Conservation (phyloP, 2,797 vertebrate genomes). For the Manis crassicaudata region DNA sequence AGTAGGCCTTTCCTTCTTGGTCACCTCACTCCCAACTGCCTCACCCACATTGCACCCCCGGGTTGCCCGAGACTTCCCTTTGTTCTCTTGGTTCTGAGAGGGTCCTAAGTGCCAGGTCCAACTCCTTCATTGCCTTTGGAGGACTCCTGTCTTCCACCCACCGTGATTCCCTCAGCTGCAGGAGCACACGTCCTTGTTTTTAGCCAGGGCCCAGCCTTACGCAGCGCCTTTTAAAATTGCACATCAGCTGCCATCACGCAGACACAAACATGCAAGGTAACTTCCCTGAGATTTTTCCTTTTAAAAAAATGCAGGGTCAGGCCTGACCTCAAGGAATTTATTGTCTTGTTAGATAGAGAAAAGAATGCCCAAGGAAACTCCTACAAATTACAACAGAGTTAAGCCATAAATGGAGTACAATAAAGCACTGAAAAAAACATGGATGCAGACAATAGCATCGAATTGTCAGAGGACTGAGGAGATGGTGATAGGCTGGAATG, state of each 20-base stretch:
- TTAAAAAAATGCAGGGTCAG: neutral
- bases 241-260: no score
- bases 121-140: neutral
- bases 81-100: neutral
- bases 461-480: neutral
- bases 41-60: no score
- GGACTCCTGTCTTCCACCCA: neutral
- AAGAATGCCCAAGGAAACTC: neutral
- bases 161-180: neutral
- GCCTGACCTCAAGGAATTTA: neutral
- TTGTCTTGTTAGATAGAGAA: conserved; percentile 1
- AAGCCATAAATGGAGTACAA: neutral
- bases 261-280: neutral
- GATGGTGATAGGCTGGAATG: neutral
- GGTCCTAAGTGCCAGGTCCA: neutral
- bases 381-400: neutral
- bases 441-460: no score
- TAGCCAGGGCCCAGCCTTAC: neutral
- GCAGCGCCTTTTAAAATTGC: no score
- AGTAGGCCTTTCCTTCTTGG: neutral
- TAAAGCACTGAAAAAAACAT: neutral
- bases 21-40: neutral
- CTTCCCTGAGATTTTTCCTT: neutral
- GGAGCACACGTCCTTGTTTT: neutral
- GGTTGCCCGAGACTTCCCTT: neutral